These are phyloP conservation scores for Ectobius pallidus DNA, from an alignment of 2,888 invertebrate genomes.

Conservation along the genomic window DNA sequence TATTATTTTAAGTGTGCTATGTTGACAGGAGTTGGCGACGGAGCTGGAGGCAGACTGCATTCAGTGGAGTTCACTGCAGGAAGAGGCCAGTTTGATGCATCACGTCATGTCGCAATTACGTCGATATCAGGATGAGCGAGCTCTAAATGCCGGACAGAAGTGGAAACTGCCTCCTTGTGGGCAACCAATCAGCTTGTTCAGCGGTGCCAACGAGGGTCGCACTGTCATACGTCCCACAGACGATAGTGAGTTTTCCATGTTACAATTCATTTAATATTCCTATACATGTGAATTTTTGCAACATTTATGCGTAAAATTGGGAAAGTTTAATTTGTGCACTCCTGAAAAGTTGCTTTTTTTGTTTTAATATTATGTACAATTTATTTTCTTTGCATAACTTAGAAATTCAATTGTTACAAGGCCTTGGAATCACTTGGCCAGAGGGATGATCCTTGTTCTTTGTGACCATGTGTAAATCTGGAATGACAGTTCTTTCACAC, in stretches of 20 bases:
- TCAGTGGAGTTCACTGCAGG: conserved; percentile 63
- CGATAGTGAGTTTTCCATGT: conserved; percentile 63
- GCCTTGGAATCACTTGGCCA: no score
- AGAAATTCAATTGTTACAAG: no score
- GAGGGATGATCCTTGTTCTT: no score
- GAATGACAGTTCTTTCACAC: no score
- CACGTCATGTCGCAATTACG: conserved; percentile 68
- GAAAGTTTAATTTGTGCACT: no score
- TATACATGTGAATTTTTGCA: no score
- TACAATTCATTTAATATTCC: neutral
- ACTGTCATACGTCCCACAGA: conserved; percentile 69
- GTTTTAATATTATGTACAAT: no score
- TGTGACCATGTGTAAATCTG: no score
- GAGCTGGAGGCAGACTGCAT: conserved; percentile 71
- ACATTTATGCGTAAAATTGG: no score
- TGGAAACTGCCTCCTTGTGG: conserved; percentile 73
- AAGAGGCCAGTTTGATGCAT: conserved; percentile 72
- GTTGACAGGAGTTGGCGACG: conserved; percentile 66
- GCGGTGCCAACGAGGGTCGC: conserved; percentile 50
- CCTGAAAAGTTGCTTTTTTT: no score
- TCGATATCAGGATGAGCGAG: conserved; percentile 65
- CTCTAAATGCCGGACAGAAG: conserved; percentile 66
- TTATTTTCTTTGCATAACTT: no score
- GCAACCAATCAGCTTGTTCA: conserved; percentile 71
- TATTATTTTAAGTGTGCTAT: no score